Base-by-base conservation (phyloP, 2,888 invertebrate species). In the Tiphia femorata region DNA sequence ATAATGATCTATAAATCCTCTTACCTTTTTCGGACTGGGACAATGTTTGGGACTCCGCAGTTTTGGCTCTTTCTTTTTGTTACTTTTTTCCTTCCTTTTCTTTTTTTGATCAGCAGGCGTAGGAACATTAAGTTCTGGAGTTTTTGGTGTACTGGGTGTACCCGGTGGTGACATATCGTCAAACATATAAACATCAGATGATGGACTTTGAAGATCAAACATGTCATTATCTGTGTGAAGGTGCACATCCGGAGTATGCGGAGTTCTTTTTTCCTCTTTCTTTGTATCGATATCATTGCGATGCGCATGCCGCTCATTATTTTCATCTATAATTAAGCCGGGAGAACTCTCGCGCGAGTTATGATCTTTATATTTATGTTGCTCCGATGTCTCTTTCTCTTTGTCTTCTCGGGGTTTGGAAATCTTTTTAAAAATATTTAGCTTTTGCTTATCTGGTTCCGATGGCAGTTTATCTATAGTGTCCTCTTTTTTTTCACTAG, bases 351-450 rank as follows among this genome's bases (percentile, higher is more conserved):
- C 84, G 12, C 83, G 73, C 1, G 82, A 83, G 59, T 79, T 77
- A 4, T 82, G 65, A 16, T 84, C 83, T 59, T 85, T 84, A 12
- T 67, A 48, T 54, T 84, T 86, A n/a, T 75, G 63, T 57, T 79
- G 78, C n/a, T 80, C 81, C 2, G 67, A 53, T 44, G 80, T 77
- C n/a, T 86, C 84, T n/a, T 76, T 63, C 52, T 86, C 88, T 72
- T 90, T 90, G 20, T 89, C 88, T 82, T 91, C 91, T 77, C 89
- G 89, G 0, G 84, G 78, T 64, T 86, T 86, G 58, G 94, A 91
- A 80, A 95, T 93, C 84, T 94, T 93, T 80, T 94, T 95, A 77
- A 95, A 92, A 78, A 95, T 93, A 85, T 93, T 94, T 33, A 94
- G 85, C 80, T 95, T 95, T 82, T 91, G 92, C 83, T 91, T 92